Conservation (phyloP, 2,888 invertebrate genomes). For the Hydroisotoma schaefferi region DNA sequence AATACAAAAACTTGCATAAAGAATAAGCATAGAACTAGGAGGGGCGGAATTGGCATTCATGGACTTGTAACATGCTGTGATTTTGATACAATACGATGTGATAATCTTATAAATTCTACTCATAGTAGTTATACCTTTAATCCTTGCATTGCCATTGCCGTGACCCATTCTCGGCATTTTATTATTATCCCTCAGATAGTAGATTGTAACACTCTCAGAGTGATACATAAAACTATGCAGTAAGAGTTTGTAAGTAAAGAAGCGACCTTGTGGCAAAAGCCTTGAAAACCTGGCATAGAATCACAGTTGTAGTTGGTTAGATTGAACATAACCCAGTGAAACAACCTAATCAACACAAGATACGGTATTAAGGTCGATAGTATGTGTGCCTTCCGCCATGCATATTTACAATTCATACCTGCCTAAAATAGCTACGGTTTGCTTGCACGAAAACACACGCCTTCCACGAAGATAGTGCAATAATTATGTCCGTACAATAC, state of each 20-base stretch:
- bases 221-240: not conserved
- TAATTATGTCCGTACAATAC: not conserved
- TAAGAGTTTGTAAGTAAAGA: constrained; percentile 4
- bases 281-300: constrained; percentile 45
- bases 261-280: constrained; percentile 45
- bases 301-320: constrained; percentile 21
- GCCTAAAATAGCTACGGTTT: too few relatives aligned
- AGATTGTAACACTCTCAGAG: too few relatives aligned
- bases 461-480: not conserved
- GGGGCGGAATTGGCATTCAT: too few relatives aligned
- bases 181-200: too few relatives aligned
- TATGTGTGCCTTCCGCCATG: constrained; percentile 13
- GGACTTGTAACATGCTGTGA: not conserved
- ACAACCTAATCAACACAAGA: too few relatives aligned
- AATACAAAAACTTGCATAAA: too few relatives aligned
- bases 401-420: not conserved
- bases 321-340: constrained; percentile 1
- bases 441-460: not conserved
- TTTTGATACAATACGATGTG: too few relatives aligned
- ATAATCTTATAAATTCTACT: too few relatives aligned
- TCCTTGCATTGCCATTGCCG: not conserved
- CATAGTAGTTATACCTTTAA: constrained; percentile 16
- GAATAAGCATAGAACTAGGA: too few relatives aligned
- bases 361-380: constrained; percentile 9
- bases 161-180: constrained; percentile 1